These are phyloP conservation scores for Scaptomyza polygonia DNA, from an alignment of 2,888 invertebrate species.

Conservation along the genomic window DNA sequence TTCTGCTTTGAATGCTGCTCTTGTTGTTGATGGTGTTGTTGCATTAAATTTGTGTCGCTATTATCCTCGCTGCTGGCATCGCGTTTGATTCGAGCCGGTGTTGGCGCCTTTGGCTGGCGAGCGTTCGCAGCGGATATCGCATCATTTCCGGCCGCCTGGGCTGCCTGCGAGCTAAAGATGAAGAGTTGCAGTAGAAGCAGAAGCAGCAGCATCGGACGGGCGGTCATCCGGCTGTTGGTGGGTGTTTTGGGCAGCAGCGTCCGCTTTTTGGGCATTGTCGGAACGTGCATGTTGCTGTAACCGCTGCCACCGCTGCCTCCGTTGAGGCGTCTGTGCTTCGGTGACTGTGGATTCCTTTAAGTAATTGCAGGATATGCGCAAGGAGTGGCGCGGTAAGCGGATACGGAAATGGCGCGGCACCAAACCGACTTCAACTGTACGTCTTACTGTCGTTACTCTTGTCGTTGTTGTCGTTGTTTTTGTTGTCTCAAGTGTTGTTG, in stretches of 20 bases:
- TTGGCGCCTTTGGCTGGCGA: conserved; percentile 22
- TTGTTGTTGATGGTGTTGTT: conserved; percentile 6
- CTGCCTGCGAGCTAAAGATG: conserved; percentile 15
- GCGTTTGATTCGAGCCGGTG: conserved; percentile 29
- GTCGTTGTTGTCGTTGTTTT: not conserved
- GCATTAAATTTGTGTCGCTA: conserved; percentile 1
- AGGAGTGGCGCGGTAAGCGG: conserved; percentile 30
- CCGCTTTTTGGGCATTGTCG: conserved; percentile 19
- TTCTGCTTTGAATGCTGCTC: conserved; percentile 6
- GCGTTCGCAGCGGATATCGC: conserved; percentile 54
- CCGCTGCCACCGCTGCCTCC: conserved; percentile 23
- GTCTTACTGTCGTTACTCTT: not conserved
- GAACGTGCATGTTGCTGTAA: conserved; percentile 26
- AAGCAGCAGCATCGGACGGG: conserved; percentile 2
- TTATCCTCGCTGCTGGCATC: conserved; percentile 18
- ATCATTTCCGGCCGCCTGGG: conserved; percentile 59
- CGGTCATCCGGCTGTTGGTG: conserved; percentile 19
- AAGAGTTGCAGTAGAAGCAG: conserved; percentile 21
- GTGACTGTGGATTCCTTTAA: conserved; percentile 15
- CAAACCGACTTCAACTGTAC: conserved; percentile 12
- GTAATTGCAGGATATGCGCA: conserved; percentile 47
- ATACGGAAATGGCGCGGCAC: conserved; percentile 58
- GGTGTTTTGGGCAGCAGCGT: conserved; percentile 1
- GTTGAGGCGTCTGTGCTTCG: conserved; percentile 7
- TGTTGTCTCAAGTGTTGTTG: conserved; percentile 17